These are phyloP conservation scores for Tilapia sparmanii DNA, from an alignment of 2,113 vertebrate species.

Conservation along the genomic window DNA sequence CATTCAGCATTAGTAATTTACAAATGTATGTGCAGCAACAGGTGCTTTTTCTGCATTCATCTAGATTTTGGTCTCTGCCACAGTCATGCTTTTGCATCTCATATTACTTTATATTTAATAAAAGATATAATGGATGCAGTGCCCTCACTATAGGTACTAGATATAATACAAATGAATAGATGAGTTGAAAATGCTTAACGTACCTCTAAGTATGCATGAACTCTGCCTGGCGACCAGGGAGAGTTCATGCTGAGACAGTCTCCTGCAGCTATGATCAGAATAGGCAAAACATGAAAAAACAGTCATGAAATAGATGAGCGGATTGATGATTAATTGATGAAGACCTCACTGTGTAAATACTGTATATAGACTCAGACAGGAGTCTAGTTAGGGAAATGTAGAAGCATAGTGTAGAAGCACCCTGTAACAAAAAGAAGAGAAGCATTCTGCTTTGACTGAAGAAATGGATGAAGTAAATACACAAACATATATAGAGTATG, in stretches of 20 bases:
- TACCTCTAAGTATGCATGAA: background rate
- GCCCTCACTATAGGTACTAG: background rate
- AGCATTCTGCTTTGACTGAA: background rate
- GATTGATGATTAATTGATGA: background rate
- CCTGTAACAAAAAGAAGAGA: background rate
- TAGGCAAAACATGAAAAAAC: background rate
- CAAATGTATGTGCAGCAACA: background rate
- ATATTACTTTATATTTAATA: background rate
- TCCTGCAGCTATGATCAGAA: background rate
- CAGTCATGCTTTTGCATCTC: background rate
- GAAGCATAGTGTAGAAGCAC: background rate
- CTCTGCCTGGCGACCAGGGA: background rate
- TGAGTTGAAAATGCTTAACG: background rate
- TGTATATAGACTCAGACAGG: background rate
- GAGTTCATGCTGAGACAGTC: background rate
- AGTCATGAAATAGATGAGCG: background rate
- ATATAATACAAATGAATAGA: background rate
- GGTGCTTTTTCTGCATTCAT: background rate
- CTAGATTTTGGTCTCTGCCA: background rate
- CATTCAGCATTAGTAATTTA: slow-evolving; percentile 39
- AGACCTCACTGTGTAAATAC: background rate
- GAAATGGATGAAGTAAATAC: background rate
- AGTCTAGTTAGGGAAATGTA: background rate
- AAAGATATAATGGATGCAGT: background rate
- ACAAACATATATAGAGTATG: background rate